Evolutionary conservation across 2,113 vertebrate species (phyloP).

Genomic region (Alces alces): DNA sequence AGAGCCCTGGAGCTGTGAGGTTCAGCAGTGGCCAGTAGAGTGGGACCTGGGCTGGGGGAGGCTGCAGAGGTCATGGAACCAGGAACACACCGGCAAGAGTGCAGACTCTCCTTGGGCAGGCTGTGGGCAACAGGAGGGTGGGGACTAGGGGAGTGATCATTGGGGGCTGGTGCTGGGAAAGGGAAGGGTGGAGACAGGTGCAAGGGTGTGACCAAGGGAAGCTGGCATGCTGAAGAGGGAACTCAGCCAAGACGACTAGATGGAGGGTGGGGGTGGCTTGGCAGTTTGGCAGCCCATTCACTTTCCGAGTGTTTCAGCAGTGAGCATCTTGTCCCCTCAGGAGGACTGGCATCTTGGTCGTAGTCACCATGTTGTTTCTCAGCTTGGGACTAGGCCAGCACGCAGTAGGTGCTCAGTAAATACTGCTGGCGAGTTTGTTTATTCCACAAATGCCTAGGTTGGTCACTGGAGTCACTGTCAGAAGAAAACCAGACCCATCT

Average conservation of each 20-base stretch:
- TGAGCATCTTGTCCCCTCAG: neutral
- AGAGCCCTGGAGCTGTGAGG: neutral
- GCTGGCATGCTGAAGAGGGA: neutral
- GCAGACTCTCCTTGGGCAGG: neutral
- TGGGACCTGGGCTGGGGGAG: neutral
- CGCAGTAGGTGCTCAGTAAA: conserved; percentile 42
- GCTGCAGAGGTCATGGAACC: neutral
- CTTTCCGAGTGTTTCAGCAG: neutral
- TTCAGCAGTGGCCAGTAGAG: neutral
- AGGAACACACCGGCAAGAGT: neutral
- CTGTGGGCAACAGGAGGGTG: neutral
- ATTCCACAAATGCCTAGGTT: neutral
- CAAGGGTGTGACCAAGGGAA: neutral
- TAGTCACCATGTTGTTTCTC: neutral
- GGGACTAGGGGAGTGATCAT: neutral
- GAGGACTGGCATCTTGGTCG: neutral
- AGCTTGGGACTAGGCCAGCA: neutral
- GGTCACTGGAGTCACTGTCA: neutral
- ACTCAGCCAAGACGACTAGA: neutral
- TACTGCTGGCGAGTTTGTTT: neutral
- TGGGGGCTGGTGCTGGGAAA: neutral
- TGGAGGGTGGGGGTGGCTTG: neutral
- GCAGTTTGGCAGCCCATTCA: neutral
- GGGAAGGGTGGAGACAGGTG: neutral
- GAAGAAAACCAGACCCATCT: neutral